Evolutionary conservation across 2,113 vertebrate species (phyloP), one percentile per base, ranked within the genome.

Genomic region (Notothenia rossii): DNA sequence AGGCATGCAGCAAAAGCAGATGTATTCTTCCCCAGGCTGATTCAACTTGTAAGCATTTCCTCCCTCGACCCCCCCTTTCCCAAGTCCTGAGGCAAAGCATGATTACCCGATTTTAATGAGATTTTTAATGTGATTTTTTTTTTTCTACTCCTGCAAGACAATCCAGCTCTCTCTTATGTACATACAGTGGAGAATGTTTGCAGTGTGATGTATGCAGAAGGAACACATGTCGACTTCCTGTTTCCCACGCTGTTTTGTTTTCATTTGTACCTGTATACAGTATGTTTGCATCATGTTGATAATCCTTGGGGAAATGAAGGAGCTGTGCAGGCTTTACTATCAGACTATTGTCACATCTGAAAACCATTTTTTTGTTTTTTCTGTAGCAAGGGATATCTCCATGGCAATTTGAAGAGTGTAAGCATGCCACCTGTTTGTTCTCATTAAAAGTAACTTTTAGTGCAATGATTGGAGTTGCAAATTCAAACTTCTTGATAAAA

Each of bases 51-150:
- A 83, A 92, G 89, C 85, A 81, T 91, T 89, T 91, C 87, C 88
- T 91, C 76, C 88, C 74, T 14, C 77, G 29, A 77, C 54, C 67
- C 60, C 69, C 36, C 69, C 77, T 50, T 50, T 33, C 66, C 69
- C 59, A 70, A 75, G 90, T 87, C 91, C 89, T 86, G 72, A 86
- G 90, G 91, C 91, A 77, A 93, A 92, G 90, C 91, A 90, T 91
- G 89, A 94, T 94, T 94, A 91, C 91, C 91, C 91, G 43, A 92
- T 92, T 94, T 94, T 94, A 94, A 94, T 94, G 88, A 93, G 89
- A 92, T 92, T 92, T 93, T 92, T 93, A 91, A 93, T 93, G 91
- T 91, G 88, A 88, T 87, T 84, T 77, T 85, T 69, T 69, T 40
- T 22, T 55, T 7, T 20, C 72, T 72, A 76, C 86, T 81, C 83